Conservation (phyloP, 2,888 invertebrate species). For the Mesorhabditis sp. region DNA sequence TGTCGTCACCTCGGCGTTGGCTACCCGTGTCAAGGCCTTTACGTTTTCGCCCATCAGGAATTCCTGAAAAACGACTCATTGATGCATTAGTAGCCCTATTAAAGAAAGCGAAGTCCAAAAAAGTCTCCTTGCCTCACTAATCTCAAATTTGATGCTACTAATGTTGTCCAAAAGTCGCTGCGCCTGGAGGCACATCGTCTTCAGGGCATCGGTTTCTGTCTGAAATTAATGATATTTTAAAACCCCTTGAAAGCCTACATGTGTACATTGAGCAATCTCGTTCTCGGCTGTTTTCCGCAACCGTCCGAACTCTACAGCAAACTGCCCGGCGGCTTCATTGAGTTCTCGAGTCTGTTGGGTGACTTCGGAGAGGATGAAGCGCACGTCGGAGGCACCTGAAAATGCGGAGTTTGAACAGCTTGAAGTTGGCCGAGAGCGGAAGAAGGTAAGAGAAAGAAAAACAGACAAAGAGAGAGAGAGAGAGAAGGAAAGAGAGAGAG, state of each 20-base stretch:
- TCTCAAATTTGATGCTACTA: constrained; percentile 28
- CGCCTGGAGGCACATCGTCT: constrained; percentile 39
- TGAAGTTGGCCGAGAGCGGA: too few species aligned
- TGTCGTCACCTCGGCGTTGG: constrained; percentile 32
- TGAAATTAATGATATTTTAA: constrained; percentile 14
- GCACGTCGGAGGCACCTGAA: not conserved
- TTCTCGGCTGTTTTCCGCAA: constrained; percentile 37
- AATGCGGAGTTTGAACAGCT: not conserved
- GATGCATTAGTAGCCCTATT: not conserved
- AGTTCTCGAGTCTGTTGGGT: not conserved
- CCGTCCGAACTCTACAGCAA: constrained; percentile 33
- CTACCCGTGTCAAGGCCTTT: constrained; percentile 29
- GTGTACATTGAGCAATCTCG: constrained; percentile 29
- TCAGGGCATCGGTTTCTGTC: constrained; percentile 41
- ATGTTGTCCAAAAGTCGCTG: constrained; percentile 36
- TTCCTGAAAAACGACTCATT: constrained; percentile 22
- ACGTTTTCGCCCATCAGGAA: constrained; percentile 26
- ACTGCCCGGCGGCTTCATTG: not conserved
- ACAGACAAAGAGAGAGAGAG: not conserved
- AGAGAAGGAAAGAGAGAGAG: not conserved
- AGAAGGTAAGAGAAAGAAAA: not conserved
- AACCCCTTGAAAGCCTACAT: not conserved
- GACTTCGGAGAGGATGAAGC: not conserved
- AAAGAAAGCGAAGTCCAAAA: not conserved
- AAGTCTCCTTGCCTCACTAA: constrained; percentile 24